These are phyloP conservation scores for Parnassius orleans DNA, from an alignment of 2,888 invertebrate species.

Conservation along the genomic window DNA sequence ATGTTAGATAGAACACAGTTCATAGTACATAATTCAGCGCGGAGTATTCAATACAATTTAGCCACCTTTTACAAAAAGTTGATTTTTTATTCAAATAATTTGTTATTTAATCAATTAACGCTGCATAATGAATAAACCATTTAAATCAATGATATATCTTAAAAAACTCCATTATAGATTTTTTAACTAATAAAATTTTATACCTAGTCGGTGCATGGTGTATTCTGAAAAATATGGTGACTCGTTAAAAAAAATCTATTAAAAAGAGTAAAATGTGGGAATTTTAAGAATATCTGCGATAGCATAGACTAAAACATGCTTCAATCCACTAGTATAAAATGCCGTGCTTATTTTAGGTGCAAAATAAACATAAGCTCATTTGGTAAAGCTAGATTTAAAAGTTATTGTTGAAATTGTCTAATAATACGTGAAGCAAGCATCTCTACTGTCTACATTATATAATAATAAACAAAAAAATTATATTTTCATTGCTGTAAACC, in stretches of 20 bases:
- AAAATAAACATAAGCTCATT: slow-evolving; percentile 20
- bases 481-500: slow-evolving; percentile 15
- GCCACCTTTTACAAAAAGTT: no score
- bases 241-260: slow-evolving; percentile 4
- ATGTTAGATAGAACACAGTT: no score
- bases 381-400: slow-evolving; percentile 34
- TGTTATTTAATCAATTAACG: no score
- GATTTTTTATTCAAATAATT: no score
- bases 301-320: slow-evolving; percentile 26
- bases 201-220: not conserved
- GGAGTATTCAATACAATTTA: no score
- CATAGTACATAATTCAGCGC: no score
- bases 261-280: slow-evolving; percentile 15
- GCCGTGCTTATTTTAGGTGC: slow-evolving; percentile 31
- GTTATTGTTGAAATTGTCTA: slow-evolving; percentile 28
- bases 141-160: no score
- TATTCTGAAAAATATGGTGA: slow-evolving; percentile 12
- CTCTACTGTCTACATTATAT: slow-evolving; percentile 40
- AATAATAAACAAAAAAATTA: slow-evolving; percentile 19
- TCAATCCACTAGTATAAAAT: slow-evolving; percentile 21
- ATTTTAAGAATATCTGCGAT: slow-evolving; percentile 29
- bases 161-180: not conserved
- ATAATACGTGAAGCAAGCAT: slow-evolving; percentile 49
- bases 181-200: no score
- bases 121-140: no score